Evolutionary conservation across 2,797 vertebrate genomes (phyloP).

Genomic region (Labroides dimidiatus): DNA sequence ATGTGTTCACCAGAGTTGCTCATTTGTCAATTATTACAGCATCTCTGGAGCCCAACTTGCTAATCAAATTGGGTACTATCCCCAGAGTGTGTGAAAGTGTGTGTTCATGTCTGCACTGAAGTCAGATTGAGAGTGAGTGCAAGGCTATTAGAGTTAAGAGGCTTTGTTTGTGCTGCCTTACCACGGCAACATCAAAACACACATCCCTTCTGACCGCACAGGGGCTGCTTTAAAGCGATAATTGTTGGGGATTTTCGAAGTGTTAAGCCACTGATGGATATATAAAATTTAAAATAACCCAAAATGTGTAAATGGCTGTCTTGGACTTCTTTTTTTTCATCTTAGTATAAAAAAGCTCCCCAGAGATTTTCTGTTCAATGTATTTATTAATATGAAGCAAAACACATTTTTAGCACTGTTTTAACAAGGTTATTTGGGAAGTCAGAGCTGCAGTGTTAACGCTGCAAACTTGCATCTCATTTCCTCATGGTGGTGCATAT

Average conservation of each 20-base stretch:
- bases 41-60: conserved; percentile 67
- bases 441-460: conserved; percentile 4
- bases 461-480: conserved; percentile 22
- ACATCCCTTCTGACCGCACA: conserved; percentile 30
- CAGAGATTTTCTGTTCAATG: conserved; percentile 5
- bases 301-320: conserved; percentile 1
- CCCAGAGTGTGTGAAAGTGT: conserved; percentile 35
- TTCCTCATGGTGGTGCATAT: conserved; percentile 42
- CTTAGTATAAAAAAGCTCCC: conserved; percentile 1
- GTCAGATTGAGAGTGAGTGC: conserved; percentile 24
- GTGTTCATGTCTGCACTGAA: conserved; percentile 26
- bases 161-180: conserved; percentile 52
- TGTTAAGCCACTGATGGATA: conserved; percentile 46
- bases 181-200: conserved; percentile 47
- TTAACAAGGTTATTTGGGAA: not conserved
- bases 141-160: conserved; percentile 43
- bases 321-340: conserved; percentile 10
- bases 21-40: conserved; percentile 48
- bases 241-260: conserved; percentile 55
- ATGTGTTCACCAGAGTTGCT: conserved; percentile 40
- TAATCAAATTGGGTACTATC: conserved; percentile 72
- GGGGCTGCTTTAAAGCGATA: conserved; percentile 44
- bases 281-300: conserved; percentile 32
- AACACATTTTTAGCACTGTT: not conserved
- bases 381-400: not conserved